A percentile compares a stretch with the other conserved stretches of the same genome.
Conservation (phyloP, 2,113 vertebrate species). For the Leptosomus discolor region DNA sequence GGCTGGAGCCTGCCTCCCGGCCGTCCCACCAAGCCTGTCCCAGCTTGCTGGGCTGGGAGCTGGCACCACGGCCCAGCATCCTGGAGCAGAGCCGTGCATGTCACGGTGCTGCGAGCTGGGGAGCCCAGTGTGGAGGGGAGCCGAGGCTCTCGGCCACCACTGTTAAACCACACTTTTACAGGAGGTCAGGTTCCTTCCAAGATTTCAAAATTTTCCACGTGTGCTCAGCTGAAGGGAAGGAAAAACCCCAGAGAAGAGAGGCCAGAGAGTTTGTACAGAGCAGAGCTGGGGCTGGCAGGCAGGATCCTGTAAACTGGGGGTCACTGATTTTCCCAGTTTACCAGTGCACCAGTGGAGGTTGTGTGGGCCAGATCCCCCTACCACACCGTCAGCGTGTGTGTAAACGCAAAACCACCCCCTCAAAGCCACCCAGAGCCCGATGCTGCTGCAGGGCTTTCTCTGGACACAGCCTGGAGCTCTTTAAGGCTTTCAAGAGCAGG, state of each 20-base stretch:
- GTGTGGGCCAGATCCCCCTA: background rate
- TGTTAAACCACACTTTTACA: background rate
- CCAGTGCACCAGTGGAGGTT: background rate
- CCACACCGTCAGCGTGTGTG: accelerated
- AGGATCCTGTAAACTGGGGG: background rate
- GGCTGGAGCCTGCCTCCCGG: background rate
- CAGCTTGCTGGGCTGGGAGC: background rate
- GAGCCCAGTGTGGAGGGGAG: background rate
- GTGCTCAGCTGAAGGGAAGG: background rate
- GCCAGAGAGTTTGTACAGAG: background rate
- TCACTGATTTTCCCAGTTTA: background rate
- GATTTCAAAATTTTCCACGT: background rate
- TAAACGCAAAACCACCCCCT: background rate
- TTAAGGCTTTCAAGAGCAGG: background rate
- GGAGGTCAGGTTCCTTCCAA: background rate
- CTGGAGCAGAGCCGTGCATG: background rate
- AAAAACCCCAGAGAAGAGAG: background rate
- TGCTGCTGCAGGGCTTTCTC: background rate
- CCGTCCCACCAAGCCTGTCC: background rate
- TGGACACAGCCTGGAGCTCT: background rate
- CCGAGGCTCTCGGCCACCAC: accelerated
- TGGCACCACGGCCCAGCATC: background rate
- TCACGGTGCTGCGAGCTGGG: accelerated
- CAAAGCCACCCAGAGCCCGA: background rate
- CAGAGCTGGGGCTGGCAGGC: background rate